Percentiles rank a stretch among this genome's conserved stretches.
These are phyloP conservation scores for Eueremaeus valkanovi DNA, from an alignment of 2,888 invertebrate species.

Conservation along the genomic window DNA sequence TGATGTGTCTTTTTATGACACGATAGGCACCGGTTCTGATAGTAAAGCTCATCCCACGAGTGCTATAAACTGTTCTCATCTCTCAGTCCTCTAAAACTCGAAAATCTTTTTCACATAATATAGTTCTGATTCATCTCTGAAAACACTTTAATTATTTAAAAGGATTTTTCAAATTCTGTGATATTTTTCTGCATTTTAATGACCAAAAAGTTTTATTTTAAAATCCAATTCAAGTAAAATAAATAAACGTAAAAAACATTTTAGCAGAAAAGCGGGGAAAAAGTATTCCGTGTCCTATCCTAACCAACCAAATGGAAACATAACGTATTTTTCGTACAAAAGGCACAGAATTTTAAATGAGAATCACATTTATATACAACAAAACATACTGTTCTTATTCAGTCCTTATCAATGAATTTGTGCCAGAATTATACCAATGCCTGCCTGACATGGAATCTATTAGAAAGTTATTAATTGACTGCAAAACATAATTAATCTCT, in stretches of 20 bases:
- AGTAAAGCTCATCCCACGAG: slow-evolving; percentile 12
- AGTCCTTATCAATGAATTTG: not conserved
- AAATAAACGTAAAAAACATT: not conserved
- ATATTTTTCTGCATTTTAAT: not conserved
- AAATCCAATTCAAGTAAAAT: not conserved
- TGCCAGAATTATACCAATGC: too few relatives aligned
- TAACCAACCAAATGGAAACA: not conserved
- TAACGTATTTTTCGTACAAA: not conserved
- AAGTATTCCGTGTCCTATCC: not conserved
- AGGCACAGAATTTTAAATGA: not conserved
- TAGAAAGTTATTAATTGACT: slow-evolving; percentile 31
- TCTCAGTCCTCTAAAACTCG: not conserved
- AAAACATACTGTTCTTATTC: not conserved
- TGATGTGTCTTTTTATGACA: slow-evolving; percentile 19
- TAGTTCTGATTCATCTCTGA: not conserved
- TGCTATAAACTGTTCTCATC: not conserved
- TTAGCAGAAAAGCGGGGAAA: not conserved
- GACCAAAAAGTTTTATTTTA: not conserved
- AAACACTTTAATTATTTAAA: slow-evolving; percentile 20
- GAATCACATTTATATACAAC: not conserved
- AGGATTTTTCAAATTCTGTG: slow-evolving; percentile 27
- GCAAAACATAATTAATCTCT: slow-evolving; percentile 10
- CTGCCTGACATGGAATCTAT: not conserved
- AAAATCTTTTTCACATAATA: not conserved
- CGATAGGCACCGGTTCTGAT: not conserved